These are phyloP conservation scores for Callaeas wilsoni DNA, from an alignment of 2,113 vertebrate genomes.

Conservation along the genomic window DNA sequence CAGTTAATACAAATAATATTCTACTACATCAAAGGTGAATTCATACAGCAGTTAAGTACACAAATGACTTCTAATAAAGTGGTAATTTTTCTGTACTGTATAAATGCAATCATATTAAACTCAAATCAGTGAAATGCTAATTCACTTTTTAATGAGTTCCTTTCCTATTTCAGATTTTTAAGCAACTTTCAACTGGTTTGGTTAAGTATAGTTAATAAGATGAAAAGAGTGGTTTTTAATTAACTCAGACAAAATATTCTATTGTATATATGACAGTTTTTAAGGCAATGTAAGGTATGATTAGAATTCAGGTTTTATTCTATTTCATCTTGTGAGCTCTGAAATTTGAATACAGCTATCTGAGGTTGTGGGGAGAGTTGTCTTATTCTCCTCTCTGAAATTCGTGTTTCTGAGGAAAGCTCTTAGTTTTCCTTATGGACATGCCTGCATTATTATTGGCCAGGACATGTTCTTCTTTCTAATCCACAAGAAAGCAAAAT, in stretches of 20 bases:
- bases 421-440: neutral
- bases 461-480: neutral
- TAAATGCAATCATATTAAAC: conserved; percentile 47
- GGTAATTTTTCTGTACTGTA: conserved; percentile 33
- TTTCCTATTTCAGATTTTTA: conserved; percentile 39
- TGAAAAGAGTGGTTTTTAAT: conserved; percentile 14
- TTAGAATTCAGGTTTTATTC: neutral
- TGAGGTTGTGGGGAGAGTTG: neutral
- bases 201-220: conserved; percentile 41
- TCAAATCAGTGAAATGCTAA: conserved; percentile 48
- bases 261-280: neutral
- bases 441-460: neutral
- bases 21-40: conserved; percentile 23
- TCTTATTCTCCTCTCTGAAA: neutral
- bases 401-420: neutral
- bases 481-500: neutral
- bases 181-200: conserved; percentile 28
- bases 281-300: neutral
- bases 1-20: conserved; percentile 21
- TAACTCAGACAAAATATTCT: conserved; percentile 23
- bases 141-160: conserved; percentile 48
- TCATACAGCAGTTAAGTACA: conserved; percentile 24
- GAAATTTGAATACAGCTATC: neutral
- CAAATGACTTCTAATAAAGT: conserved; percentile 46
- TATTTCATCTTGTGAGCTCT: neutral